A percentile compares a stretch with the other conserved stretches of the same genome.
These are phyloP conservation scores for Lichenostomus cassidix DNA, from an alignment of 2,113 vertebrate species.

Conservation along the genomic window DNA sequence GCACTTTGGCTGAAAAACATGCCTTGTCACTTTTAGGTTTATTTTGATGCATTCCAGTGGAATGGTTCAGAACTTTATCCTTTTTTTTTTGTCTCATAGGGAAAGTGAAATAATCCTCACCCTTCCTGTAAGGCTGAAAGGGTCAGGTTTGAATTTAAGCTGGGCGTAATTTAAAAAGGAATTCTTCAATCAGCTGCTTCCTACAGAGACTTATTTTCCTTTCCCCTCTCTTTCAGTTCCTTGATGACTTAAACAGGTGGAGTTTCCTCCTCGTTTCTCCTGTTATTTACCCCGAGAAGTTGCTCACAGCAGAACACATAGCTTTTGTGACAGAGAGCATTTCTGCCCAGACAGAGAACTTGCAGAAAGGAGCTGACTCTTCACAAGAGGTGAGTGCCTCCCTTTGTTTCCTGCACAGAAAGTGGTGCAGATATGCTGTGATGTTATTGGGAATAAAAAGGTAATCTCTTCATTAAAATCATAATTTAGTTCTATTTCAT, in stretches of 20 bases:
- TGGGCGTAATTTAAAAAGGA: neutral
- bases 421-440: neutral
- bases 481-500: neutral
- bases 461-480: neutral
- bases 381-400: slow-evolving; percentile 77
- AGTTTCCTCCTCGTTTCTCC: slow-evolving; percentile 77
- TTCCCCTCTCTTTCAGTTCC: slow-evolving; percentile 70
- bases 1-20: neutral
- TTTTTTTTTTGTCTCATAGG: neutral
- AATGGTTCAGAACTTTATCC: neutral
- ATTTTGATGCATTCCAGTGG: neutral
- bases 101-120: neutral
- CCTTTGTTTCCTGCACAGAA: neutral
- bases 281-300: slow-evolving; percentile 35
- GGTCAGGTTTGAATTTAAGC: neutral
- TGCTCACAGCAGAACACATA: slow-evolving; percentile 77
- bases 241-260: slow-evolving; percentile 89
- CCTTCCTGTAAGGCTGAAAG: neutral
- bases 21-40: neutral
- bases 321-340: slow-evolving; percentile 89
- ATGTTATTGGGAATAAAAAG: neutral
- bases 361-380: slow-evolving; percentile 16
- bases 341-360: slow-evolving; percentile 55
- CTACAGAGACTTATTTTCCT: neutral
- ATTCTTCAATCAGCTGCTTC: neutral